Percentiles rank a stretch among this genome's conserved stretches.
Evolutionary conservation across 2,888 invertebrate genomes (phyloP).

Genomic region (Cyaniris semiargus): DNA sequence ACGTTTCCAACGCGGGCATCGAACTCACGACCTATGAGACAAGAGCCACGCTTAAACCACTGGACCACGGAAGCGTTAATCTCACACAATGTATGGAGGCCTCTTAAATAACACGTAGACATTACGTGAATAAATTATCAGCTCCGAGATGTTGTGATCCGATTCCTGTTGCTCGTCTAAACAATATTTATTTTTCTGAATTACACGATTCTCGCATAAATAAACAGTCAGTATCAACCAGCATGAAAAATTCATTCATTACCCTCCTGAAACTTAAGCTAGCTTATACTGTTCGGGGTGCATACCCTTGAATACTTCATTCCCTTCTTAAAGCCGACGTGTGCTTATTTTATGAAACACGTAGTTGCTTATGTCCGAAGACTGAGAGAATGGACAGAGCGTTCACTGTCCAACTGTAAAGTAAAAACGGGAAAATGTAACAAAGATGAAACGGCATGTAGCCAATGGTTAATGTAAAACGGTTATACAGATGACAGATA

Average conservation of each 20-base stretch:
- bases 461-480: too few relatives aligned
- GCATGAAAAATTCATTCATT: background rate
- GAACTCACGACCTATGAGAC: too few relatives aligned
- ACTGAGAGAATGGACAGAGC: background rate
- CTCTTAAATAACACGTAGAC: too few relatives aligned
- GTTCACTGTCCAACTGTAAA: too few relatives aligned
- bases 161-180: background rate
- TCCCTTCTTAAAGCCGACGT: background rate
- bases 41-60: too few relatives aligned
- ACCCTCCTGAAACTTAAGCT: background rate
- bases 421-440: too few relatives aligned
- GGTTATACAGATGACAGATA: too few relatives aligned
- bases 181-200: background rate
- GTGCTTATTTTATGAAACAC: conserved; percentile 6
- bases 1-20: too few relatives aligned
- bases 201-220: background rate
- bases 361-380: background rate
- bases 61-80: too few relatives aligned
- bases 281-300: background rate
- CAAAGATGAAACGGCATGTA: too few relatives aligned
- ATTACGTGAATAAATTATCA: too few relatives aligned
- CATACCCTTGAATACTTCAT: background rate
- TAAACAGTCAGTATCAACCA: background rate
- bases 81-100: too few relatives aligned
- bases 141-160: background rate